Evolutionary conservation across 1,140 invertebrate species (phyloP), one percentile per base, ranked within the genome.

Genomic region (Pentalonia nigronervosa): DNA sequence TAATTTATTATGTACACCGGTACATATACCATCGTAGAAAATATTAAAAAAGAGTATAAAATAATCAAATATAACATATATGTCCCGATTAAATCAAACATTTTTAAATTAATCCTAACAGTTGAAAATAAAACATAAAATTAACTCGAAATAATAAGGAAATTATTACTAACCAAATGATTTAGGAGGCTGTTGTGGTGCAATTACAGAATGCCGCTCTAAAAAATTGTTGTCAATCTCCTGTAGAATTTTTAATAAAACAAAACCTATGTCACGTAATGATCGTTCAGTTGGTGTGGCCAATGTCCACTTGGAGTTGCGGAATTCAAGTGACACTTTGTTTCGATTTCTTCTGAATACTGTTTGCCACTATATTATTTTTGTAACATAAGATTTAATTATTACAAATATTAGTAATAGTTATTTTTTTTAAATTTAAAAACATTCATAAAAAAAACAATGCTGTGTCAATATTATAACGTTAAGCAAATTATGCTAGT

Each of bases 331-430:
- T 67, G 96, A 95, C 4, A 97, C 95, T 92, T 96, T 95, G 95
- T 97, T 96, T 95, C 97, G 96, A 47, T 96, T 96, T 89, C 97
- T 95, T 23, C 97, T 97, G 20, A 96, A 96, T 34, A 96, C 96
- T 11, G 96, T 96, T 89, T 96, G 95, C 97, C 97, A 97, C 95
- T 97, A 96, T 34, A 94, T 93, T 41, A 25, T 93, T n/a, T 76
- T 34, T 36, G 1, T 53, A 53, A 76, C 56, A 30, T 30, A 60
- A 47, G 36, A 56, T 88, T 88, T 30, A 23, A 56, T 23, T 41
- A 21, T 93, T 48, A 81, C 23, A 45, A 84, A 21, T 83, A 36
- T 83, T 36, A 83, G 17, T 8, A 9, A 76, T 45, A 2, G 30
- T 30, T 17, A 60, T 56, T n/a, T 23, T 25, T 25, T 36, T 83